Evolutionary conservation across 2,797 vertebrate genomes (phyloP).

Genomic region (Sibirionetta formosa): DNA sequence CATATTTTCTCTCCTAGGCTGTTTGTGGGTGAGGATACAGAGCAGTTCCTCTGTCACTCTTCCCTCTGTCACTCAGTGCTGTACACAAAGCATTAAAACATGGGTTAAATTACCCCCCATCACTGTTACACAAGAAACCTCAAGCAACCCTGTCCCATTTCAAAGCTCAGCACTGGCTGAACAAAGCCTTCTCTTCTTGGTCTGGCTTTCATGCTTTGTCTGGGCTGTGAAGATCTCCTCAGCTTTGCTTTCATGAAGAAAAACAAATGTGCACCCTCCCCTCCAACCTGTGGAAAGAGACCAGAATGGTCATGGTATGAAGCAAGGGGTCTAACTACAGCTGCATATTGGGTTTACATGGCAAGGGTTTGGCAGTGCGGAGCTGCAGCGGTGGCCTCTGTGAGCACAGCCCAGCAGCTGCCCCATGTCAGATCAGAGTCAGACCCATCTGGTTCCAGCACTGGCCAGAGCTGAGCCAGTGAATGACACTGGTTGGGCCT

Average conservation of each 20-base stretch:
- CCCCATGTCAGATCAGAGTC: too few relatives aligned
- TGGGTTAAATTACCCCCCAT: background rate
- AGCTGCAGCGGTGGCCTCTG: too few relatives aligned
- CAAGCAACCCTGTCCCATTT: conserved; percentile 11
- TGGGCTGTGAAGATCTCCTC: background rate
- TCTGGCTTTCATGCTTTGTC: conserved; percentile 43
- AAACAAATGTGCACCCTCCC: background rate
- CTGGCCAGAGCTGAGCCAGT: too few relatives aligned
- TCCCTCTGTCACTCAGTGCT: background rate
- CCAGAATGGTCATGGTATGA: background rate
- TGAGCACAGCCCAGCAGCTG: too few relatives aligned
- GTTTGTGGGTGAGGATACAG: background rate
- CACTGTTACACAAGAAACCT: background rate
- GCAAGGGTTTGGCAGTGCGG: too few relatives aligned
- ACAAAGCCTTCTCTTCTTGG: conserved; percentile 55
- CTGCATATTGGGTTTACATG: too few relatives aligned
- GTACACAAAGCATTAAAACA: background rate
- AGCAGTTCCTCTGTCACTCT: background rate
- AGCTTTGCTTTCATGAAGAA: background rate
- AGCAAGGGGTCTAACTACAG: background rate
- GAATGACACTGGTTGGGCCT: too few relatives aligned
- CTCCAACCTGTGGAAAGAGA: background rate
- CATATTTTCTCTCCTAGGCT: background rate
- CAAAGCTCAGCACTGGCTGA: background rate
- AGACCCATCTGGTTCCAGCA: too few relatives aligned